These are phyloP conservation scores for Cecropterus lyciades DNA, from an alignment of 1,140 invertebrate genomes.

Conservation along the genomic window DNA sequence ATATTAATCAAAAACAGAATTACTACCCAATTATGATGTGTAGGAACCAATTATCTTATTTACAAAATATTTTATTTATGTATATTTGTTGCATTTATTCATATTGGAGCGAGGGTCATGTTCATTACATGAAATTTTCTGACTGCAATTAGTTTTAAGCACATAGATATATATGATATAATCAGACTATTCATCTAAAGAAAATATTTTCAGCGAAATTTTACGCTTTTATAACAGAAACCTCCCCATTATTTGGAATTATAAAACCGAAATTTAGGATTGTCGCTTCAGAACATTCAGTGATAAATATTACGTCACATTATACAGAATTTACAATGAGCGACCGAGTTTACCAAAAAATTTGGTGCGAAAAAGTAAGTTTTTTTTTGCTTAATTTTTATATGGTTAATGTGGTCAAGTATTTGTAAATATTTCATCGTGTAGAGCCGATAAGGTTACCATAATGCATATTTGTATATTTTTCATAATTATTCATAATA, in stretches of 20 bases:
- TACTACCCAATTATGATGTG: constrained; percentile 4
- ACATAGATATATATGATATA: constrained; percentile 3
- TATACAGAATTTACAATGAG: constrained; percentile 9
- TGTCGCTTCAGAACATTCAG: neutral
- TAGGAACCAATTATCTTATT: constrained; percentile 8
- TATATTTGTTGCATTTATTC: constrained; percentile 79
- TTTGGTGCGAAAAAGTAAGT: constrained; percentile 50
- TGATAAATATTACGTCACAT: neutral
- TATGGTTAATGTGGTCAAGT: constrained; percentile 35
- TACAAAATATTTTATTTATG: constrained; percentile 44
- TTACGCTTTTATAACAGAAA: constrained; percentile 7
- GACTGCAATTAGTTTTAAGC: constrained; percentile 43
- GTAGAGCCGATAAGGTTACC: constrained; percentile 65
- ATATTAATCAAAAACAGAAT: neutral
- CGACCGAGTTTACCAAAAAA: constrained; percentile 32
- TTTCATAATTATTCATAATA: constrained; percentile 66
- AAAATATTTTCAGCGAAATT: constrained; percentile 19
- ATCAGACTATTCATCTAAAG: constrained; percentile 15
- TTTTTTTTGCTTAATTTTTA: constrained; percentile 50
- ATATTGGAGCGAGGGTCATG: constrained; percentile 35
- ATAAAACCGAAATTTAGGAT: constrained; percentile 10
- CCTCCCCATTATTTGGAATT: constrained; percentile 22
- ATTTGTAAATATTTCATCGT: constrained; percentile 60
- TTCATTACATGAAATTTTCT: constrained; percentile 20
- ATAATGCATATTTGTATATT: constrained; percentile 76